Conservation (phyloP, 2,797 vertebrate species). For the Enteromius paludinosus region DNA sequence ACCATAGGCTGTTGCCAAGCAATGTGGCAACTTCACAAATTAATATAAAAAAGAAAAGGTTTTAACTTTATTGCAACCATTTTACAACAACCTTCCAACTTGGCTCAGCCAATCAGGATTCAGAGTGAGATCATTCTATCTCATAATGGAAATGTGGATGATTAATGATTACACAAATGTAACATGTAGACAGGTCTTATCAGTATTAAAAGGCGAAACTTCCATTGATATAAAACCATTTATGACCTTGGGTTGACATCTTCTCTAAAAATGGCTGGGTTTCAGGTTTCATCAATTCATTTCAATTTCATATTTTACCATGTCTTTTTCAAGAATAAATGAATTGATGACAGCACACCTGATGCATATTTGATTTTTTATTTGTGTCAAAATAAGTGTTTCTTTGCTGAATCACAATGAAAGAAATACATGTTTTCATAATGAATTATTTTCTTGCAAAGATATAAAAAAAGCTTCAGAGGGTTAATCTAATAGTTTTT, state of each 20-base stretch:
- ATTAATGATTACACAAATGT: conserved; percentile 34
- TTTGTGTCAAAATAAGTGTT: too few species aligned
- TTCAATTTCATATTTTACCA: background rate
- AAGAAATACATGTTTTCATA: too few species aligned
- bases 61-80: background rate
- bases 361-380: background rate
- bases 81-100: background rate
- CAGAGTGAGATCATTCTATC: background rate
- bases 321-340: background rate
- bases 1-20: background rate
- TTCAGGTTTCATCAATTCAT: background rate
- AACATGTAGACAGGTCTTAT: background rate
- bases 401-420: too few species aligned
- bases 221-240: background rate
- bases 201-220: conserved; percentile 3
- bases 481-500: too few species aligned
- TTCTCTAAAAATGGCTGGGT: background rate
- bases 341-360: background rate
- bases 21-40: background rate
- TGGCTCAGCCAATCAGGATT: background rate
- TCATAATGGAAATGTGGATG: conserved; percentile 8
- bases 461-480: too few species aligned
- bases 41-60: background rate
- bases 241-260: conserved; percentile 17
- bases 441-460: too few species aligned